phyloP scores from a whole-genome alignment of 2,113 vertebrate genomes.

The Canis aureus region DNA sequence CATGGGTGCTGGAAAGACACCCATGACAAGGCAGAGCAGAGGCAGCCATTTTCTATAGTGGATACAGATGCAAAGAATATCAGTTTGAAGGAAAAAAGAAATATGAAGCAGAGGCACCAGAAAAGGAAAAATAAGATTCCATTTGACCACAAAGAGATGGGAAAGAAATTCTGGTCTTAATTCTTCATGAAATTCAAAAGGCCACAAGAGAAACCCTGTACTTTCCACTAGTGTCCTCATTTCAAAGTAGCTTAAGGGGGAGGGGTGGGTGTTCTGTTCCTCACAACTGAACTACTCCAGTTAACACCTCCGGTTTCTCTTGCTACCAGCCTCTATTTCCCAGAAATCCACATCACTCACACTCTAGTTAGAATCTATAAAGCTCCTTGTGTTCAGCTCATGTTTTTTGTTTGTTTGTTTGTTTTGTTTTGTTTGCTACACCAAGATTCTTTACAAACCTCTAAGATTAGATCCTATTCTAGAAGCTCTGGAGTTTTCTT shows the following conservation, averaged over 20 bases:
- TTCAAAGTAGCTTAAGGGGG: constrained; percentile 5
- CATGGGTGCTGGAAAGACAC: background rate
- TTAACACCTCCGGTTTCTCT: background rate
- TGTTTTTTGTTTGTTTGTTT: background rate
- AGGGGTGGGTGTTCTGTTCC: background rate
- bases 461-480: background rate
- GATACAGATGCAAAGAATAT: background rate
- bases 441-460: background rate
- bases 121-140: constrained; percentile 16
- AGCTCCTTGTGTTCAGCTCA: background rate
- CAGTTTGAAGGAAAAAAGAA: constrained; percentile 8
- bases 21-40: background rate
- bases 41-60: background rate
- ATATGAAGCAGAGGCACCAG: background rate
- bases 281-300: background rate
- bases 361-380: background rate
- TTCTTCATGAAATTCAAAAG: background rate
- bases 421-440: background rate
- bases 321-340: background rate
- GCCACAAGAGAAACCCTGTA: background rate
- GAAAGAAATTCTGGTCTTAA: constrained; percentile 12
- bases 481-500: background rate
- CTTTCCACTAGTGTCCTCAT: background rate
- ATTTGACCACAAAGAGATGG: background rate
- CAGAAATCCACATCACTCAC: background rate